Evolutionary conservation across 92 coral and sea anemone species (phyloP).

Genomic region (Pocillopora grandis): DNA sequence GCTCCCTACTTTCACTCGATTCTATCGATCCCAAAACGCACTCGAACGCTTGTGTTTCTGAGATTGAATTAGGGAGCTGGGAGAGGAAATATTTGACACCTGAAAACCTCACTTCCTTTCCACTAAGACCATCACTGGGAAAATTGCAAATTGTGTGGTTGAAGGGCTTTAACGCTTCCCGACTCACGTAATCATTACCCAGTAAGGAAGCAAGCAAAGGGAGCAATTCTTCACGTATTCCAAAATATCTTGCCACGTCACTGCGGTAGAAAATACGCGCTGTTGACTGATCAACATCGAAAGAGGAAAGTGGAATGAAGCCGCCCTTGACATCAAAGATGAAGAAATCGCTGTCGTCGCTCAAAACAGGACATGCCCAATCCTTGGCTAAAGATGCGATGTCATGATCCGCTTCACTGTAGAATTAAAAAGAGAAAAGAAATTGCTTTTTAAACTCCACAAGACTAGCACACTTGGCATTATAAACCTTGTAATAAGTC

Average conservation of each 20-base stretch:
- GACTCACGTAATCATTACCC: conserved; percentile 82
- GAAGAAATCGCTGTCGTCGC: conserved; percentile 91
- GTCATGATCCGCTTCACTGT: conserved; percentile 86
- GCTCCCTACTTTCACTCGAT: not conserved
- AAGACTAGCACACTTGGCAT: too few relatives aligned
- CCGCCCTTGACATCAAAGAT: conserved; percentile 78
- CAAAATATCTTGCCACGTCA: conserved; percentile 59
- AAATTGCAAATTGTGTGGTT: conserved; percentile 31
- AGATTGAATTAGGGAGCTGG: conserved; percentile 9
- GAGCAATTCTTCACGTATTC: conserved; percentile 46
- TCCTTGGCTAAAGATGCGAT: conserved; percentile 76
- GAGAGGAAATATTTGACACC: conserved; percentile 55
- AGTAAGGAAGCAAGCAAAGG: conserved; percentile 83
- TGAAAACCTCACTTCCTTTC: conserved; percentile 36
- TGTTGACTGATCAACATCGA: conserved; percentile 33
- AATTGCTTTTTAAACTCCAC: too few relatives aligned
- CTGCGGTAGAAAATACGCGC: conserved; percentile 55
- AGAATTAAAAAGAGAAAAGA: not conserved
- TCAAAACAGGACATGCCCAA: conserved; percentile 75
- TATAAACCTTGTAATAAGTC: too few relatives aligned
- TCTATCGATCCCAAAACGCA: conserved; percentile 33
- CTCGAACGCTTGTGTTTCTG: conserved; percentile 47
- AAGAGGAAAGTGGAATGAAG: conserved; percentile 71
- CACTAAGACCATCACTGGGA: conserved; percentile 27
- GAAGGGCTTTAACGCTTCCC: conserved; percentile 53